Conservation (phyloP, 2,888 invertebrate genomes). For the Drosophila imparisetae region DNA sequence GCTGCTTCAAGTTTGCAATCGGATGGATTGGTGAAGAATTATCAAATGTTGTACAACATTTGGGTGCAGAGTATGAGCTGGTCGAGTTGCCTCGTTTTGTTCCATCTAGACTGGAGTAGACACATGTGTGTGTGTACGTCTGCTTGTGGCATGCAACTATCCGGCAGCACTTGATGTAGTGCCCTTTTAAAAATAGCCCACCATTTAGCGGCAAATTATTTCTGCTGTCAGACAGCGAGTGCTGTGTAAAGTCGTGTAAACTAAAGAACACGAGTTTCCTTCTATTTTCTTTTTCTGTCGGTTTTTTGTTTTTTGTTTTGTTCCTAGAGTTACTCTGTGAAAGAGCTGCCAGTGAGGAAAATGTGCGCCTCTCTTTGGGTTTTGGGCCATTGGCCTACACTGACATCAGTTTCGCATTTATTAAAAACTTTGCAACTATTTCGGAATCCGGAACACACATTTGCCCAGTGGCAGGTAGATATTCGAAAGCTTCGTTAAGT, state of each 20-base stretch:
- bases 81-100: not conserved
- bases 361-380: slow-evolving; percentile 6
- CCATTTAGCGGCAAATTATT: slow-evolving; percentile 64
- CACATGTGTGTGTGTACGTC: slow-evolving; percentile 2
- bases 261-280: slow-evolving; percentile 18
- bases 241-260: slow-evolving; percentile 47
- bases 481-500: not conserved
- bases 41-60: not conserved
- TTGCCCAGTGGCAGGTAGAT: not conserved
- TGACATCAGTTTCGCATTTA: slow-evolving; percentile 28
- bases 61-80: not conserved
- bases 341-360: slow-evolving; percentile 9
- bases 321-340: not conserved
- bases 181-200: slow-evolving; percentile 61
- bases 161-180: slow-evolving; percentile 58
- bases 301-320: not conserved
- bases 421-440: slow-evolving; percentile 8
- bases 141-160: slow-evolving; percentile 53
- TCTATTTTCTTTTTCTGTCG: not conserved
- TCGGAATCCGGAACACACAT: slow-evolving; percentile 12
- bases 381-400: slow-evolving; percentile 21
- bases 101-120: slow-evolving; percentile 7
- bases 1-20: slow-evolving; percentile 2
- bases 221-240: slow-evolving; percentile 60
- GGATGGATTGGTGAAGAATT: not conserved